Conservation (phyloP, 2,888 invertebrate species). For the Bruchidius siliquastri region DNA sequence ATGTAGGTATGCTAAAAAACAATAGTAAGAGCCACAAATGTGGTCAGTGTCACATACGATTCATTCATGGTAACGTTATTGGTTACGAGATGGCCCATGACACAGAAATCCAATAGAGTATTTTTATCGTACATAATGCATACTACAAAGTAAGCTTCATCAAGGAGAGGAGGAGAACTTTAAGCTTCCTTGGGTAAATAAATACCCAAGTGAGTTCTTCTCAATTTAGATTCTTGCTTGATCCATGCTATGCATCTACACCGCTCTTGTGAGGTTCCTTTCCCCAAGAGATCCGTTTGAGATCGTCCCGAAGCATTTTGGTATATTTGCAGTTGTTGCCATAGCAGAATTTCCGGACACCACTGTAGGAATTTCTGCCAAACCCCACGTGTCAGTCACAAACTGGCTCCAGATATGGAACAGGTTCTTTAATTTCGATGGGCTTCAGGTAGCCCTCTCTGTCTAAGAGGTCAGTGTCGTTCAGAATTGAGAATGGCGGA, state of each 20-base stretch:
- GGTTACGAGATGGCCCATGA: too few species aligned
- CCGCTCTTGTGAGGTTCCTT: neutral
- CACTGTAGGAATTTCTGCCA: neutral
- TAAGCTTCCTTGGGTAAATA: too few species aligned
- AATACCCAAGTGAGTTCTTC: too few species aligned
- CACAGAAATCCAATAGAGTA: too few species aligned
- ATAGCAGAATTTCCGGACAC: neutral
- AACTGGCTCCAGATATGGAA: constrained; percentile 43
- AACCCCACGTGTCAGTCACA: constrained; percentile 27
- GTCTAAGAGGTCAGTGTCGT: constrained; percentile 54
- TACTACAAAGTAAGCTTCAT: too few species aligned
- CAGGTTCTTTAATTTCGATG: constrained; percentile 40
- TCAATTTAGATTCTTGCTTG: too few species aligned
- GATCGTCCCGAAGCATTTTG: neutral
- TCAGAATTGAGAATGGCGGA: constrained; percentile 50
- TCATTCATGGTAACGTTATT: too few species aligned
- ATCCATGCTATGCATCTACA: neutral
- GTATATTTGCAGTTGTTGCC: neutral
- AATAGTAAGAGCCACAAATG: too few species aligned
- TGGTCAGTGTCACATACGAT: too few species aligned
- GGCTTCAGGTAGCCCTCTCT: constrained; percentile 67
- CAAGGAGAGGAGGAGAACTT: too few species aligned
- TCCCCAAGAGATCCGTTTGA: neutral
- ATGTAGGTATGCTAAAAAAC: too few species aligned
- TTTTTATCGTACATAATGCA: too few species aligned